These are phyloP conservation scores for Coregonus ussuriensis DNA, from an alignment of 2,797 vertebrate species.

Conservation along the genomic window DNA sequence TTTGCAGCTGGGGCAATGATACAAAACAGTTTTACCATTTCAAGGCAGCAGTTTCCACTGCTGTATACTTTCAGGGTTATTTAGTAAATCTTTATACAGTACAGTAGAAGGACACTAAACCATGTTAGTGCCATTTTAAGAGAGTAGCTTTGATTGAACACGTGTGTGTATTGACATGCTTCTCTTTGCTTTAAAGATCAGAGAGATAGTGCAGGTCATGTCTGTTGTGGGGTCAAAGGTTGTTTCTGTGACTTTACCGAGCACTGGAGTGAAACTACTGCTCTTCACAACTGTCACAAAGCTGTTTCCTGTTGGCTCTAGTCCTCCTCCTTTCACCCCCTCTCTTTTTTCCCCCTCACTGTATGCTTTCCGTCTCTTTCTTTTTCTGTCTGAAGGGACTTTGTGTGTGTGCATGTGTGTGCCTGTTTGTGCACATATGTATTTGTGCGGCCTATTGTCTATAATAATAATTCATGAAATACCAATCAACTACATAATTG, in stretches of 20 bases:
- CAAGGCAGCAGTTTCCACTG: too few relatives aligned
- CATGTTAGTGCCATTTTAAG: not conserved
- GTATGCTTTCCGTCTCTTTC: not conserved
- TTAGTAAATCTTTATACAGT: too few relatives aligned
- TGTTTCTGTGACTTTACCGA: conserved; percentile 47
- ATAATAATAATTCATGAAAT: not conserved
- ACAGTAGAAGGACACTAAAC: not conserved
- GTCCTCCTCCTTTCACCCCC: not conserved
- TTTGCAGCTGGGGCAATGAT: too few relatives aligned
- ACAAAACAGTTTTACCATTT: too few relatives aligned
- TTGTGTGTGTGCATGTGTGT: conserved; percentile 1
- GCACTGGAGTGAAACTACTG: conserved; percentile 51
- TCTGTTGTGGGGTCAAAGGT: conserved; percentile 15
- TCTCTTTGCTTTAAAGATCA: not conserved
- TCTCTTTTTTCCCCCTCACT: not conserved
- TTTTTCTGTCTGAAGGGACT: conserved; percentile 1
- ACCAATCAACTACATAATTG: conserved; percentile 45
- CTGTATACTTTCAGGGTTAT: not conserved
- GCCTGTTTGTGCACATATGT: conserved; percentile 5
- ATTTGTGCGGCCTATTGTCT: not conserved
- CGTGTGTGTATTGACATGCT: not conserved
- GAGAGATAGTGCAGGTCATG: not conserved
- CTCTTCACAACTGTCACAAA: conserved; percentile 15
- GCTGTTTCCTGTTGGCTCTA: conserved; percentile 34
- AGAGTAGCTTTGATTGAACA: not conserved